Evolutionary conservation across 2,888 invertebrate genomes (phyloP), one percentile per base, ranked within the genome.

Genomic region (Cataglyphis albicans): DNA sequence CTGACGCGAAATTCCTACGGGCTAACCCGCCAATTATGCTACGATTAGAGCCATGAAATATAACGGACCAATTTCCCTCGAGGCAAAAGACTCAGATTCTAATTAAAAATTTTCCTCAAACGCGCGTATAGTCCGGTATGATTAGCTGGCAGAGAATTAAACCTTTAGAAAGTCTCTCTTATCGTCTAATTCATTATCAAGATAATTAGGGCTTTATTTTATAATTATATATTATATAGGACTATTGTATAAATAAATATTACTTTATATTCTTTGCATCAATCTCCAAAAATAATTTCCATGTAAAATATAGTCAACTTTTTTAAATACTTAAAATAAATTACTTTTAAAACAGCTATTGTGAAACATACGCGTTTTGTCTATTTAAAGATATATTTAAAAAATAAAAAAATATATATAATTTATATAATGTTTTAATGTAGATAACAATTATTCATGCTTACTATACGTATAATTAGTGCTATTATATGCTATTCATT

Each of bases 41-140:
- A 18, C 32, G 57, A 59, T 73, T 59, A 10, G 32, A 80, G 12
- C 12, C 12, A 9, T 41, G 70, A 29, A 44, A 78, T 59, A 78
- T 59, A 78, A 41, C 15, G 25, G 18, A 35, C 21, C 18, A 18
- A 32, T 21, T 59, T 41, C 44, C 44, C 32, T 10, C 1, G 29
- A 5, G 59, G 73, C 18, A 25, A 15, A n/a, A 41, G 44, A 21
- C 21, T 21, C 41, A 12, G 73, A 72, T 78, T 78, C 59, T 72
- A 72, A 78, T 78, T 72, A 72, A 78, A 78, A 78, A 72, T 59
- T 73, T 21, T 25, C 44, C 10, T 5, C 44, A 29, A 63, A 21
- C 44, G n/a, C 41, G 21, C 21, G 4, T 18, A 6, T 21, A 41
- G 21, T 9, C 38, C 29, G 29, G 9, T 21, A 25, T 15, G 67